Percentiles rank a stretch among this genome's conserved stretches.
These are phyloP conservation scores for Atta cephalotes DNA, from an alignment of 1,140 invertebrate species.

Conservation along the genomic window DNA sequence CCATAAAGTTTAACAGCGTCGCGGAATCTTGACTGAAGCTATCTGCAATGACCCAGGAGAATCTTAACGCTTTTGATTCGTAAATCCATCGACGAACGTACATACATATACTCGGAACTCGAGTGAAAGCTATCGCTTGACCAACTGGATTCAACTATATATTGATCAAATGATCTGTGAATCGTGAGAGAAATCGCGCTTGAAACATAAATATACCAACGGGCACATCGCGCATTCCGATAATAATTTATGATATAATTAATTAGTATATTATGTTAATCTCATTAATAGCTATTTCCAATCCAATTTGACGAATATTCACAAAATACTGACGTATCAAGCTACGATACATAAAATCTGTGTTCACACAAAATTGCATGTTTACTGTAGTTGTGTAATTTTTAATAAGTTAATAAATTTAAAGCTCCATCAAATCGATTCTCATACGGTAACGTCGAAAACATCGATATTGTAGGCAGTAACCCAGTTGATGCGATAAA, in stretches of 20 bases:
- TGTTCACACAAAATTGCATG: background rate
- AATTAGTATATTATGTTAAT: constrained; percentile 31
- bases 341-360: background rate
- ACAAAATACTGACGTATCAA: background rate
- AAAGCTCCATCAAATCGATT: background rate
- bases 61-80: constrained; percentile 60
- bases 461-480: background rate
- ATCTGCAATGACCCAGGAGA: background rate
- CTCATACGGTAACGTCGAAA: background rate
- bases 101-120: constrained; percentile 72
- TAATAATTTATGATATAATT: constrained; percentile 40
- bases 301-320: constrained; percentile 25
- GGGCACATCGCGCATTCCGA: background rate
- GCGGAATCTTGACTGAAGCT: constrained; percentile 77
- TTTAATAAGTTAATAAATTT: background rate
- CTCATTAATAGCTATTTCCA: constrained; percentile 43
- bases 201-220: constrained; percentile 11
- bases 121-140: constrained; percentile 5
- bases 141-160: constrained; percentile 2
- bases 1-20: constrained; percentile 84
- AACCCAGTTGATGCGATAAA: constrained; percentile 67
- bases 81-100: constrained; percentile 74
- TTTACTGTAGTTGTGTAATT: background rate
- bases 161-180: constrained; percentile 37
- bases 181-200: constrained; percentile 20